Evolutionary conservation across 2,113 vertebrate genomes (phyloP).

Genomic region (Dipodomys spectabilis): DNA sequence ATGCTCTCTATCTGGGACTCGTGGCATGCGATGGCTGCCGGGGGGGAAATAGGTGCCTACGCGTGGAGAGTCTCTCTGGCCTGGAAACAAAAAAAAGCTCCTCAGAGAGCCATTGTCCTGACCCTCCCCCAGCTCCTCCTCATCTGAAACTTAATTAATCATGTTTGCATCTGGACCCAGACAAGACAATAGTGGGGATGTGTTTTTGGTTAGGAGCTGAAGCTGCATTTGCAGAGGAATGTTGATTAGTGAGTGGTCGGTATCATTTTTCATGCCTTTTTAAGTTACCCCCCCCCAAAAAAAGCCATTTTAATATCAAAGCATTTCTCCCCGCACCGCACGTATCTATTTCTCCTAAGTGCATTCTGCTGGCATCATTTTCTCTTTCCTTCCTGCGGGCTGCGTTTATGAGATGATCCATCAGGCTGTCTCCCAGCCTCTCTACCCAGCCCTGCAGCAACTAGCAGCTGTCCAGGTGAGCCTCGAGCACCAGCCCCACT

Average conservation of each 20-base stretch:
- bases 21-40: no score
- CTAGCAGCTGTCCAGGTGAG: slow-evolving; percentile 73
- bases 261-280: slow-evolving; percentile 97
- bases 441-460: slow-evolving; percentile 68
- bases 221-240: slow-evolving; percentile 92
- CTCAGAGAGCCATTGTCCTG: slow-evolving; percentile 37
- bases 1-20: neutral
- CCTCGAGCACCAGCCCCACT: neutral
- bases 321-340: slow-evolving; percentile 87
- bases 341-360: slow-evolving; percentile 90
- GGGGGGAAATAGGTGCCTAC: neutral
- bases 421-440: slow-evolving; percentile 78
- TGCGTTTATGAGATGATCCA: slow-evolving; percentile 85
- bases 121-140: slow-evolving; percentile 60
- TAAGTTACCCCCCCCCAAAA: slow-evolving; percentile 85
- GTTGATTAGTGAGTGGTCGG: slow-evolving; percentile 90
- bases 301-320: slow-evolving; percentile 95
- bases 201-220: slow-evolving; percentile 96
- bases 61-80: neutral
- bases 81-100: slow-evolving; percentile 12
- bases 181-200: slow-evolving; percentile 88
- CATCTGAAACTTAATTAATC: slow-evolving; percentile 87
- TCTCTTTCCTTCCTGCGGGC: slow-evolving; percentile 81
- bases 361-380: slow-evolving; percentile 86
- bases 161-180: slow-evolving; percentile 90